phyloP scores from a whole-genome alignment of 2,113 vertebrate species.

The Gallinago jamesoni region DNA sequence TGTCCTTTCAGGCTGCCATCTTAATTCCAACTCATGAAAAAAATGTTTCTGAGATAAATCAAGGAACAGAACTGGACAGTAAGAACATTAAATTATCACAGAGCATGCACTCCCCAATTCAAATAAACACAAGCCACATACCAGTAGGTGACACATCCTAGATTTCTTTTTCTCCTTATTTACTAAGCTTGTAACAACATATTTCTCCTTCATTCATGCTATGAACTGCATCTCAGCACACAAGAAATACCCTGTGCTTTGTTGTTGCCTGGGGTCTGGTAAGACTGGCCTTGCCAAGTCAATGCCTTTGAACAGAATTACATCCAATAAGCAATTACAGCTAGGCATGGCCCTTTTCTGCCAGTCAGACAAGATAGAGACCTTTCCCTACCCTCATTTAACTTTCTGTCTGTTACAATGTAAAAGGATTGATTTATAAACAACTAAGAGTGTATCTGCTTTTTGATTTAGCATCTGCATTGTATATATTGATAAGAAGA shows the following conservation, averaged over 20 bases:
- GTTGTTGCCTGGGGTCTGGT: not conserved
- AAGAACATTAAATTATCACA: not conserved
- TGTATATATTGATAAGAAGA: constrained; percentile 44
- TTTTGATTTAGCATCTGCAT: constrained; percentile 42
- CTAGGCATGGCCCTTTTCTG: constrained; percentile 33
- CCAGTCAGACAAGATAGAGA: not conserved
- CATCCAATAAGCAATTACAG: constrained; percentile 47
- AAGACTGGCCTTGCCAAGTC: constrained; percentile 8
- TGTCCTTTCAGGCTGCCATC: not conserved
- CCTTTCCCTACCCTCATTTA: constrained; percentile 50
- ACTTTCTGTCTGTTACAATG: constrained; percentile 42
- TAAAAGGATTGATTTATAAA: constrained; percentile 57
- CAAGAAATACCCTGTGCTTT: not conserved
- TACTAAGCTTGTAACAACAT: not conserved
- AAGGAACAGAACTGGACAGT: not conserved
- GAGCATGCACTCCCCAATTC: not conserved
- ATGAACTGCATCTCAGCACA: not conserved
- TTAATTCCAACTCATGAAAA: not conserved
- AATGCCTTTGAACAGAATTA: constrained; percentile 48
- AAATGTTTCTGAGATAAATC: not conserved
- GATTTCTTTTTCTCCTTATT: not conserved
- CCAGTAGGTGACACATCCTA: not conserved
- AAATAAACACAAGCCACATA: not conserved
- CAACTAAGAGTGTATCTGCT: constrained; percentile 30
- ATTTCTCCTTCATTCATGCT: not conserved